phyloP scores from a whole-genome alignment of 1,140 invertebrate species.

The Drosophila trapezifrons region DNA sequence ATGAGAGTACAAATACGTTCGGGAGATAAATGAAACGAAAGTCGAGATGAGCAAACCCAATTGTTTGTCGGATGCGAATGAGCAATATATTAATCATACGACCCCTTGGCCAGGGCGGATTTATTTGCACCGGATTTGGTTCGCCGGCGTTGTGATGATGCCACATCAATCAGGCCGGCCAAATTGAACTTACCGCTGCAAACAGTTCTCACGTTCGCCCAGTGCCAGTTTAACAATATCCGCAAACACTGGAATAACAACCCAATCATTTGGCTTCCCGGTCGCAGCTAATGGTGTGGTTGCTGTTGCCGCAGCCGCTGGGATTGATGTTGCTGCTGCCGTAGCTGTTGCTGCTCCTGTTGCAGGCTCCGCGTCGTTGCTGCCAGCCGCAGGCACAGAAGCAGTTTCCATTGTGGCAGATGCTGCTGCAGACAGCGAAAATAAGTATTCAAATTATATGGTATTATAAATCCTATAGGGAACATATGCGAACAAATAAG shows the following conservation, averaged over 20 bases:
- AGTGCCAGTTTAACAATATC: conserved; percentile 84
- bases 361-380: conserved; percentile 37
- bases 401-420: conserved; percentile 35
- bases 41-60: conserved; percentile 9
- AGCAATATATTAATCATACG: conserved; percentile 40
- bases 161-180: conserved; percentile 33
- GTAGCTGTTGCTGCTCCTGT: conserved; percentile 7
- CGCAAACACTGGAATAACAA: conserved; percentile 84
- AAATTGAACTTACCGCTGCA: conserved; percentile 74
- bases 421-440: neutral
- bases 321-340: conserved; percentile 9
- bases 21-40: conserved; percentile 31
- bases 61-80: conserved; percentile 24
- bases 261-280: conserved; percentile 81
- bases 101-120: conserved; percentile 1
- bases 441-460: neutral
- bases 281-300: conserved; percentile 36
- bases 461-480: too few species aligned
- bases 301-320: conserved; percentile 28
- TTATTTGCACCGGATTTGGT: conserved; percentile 9
- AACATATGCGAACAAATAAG: neutral
- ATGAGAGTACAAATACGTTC: conserved; percentile 7
- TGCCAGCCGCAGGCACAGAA: conserved; percentile 30
- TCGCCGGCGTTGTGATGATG: conserved; percentile 1
- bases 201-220: conserved; percentile 78